Evolutionary conservation across 1,140 invertebrate genomes (phyloP), one percentile per base, ranked within the genome.

Genomic region (Andrena cerasifolii): DNA sequence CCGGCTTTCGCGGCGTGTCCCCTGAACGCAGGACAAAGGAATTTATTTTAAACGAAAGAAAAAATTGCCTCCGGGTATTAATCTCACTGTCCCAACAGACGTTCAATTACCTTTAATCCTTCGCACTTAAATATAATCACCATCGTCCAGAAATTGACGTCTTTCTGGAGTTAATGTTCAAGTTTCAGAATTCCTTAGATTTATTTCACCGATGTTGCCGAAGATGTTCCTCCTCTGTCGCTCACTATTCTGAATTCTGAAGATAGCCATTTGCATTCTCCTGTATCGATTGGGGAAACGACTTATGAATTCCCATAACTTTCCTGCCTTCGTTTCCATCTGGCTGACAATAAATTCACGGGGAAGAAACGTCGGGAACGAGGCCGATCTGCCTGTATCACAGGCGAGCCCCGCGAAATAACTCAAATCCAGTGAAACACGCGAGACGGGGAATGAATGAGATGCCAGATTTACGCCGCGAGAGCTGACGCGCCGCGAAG

Each of bases 361-460:
- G n/a, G 21, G 49, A 53, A 53, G 53, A 51, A 24, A 31, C 24
- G 18, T n/a, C 31, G 31, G 31, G 26, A 51, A 33, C 65, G 49
- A n/a, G n/a, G n/a, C n/a, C 65, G 18, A 49, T 10, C 10, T 12
- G 47, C 3, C n/a, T 36, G 12, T 18, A 33, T 53, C 33, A 24
- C 45, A 16, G 21, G 24, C 40, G 3, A 21, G 65, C n/a, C 18
- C n/a, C n/a, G 2, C 24, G 33, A n/a, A 26, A 24, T 24, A 54
- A 56, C 54, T 43, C 36, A 3, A 31, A 31, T 21, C 3, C 18
- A 45, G 56, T 43, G 36, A 21, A 70, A 58, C 18, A 6, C 10
- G 63, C 18, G n/a, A 16, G 16, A 26, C 36, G 3, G 53, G 33
- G 58, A 43, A 70, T 70, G 28, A 45, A 70, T 56, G 67, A 58